These are phyloP conservation scores for Anoncus sp. DNA, from an alignment of 2,888 invertebrate genomes.

Conservation along the genomic window DNA sequence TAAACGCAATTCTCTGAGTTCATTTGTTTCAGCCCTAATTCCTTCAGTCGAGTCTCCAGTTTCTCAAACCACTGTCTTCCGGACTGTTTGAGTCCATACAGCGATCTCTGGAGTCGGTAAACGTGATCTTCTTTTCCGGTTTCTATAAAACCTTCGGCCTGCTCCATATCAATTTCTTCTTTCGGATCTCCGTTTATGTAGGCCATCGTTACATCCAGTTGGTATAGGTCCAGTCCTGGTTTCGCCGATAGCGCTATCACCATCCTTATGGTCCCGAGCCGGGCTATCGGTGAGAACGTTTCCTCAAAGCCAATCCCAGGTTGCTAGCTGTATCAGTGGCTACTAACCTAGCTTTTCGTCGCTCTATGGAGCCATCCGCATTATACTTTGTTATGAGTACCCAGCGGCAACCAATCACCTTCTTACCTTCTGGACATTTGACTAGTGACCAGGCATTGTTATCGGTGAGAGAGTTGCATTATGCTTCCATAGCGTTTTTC, in stretches of 20 bases:
- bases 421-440: not conserved
- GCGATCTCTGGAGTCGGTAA: constrained; percentile 57
- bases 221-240: not conserved
- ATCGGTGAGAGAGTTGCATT: not conserved
- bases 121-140: constrained; percentile 48
- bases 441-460: constrained; percentile 17
- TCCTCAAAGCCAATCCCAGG: not conserved
- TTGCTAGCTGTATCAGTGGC: constrained; percentile 4
- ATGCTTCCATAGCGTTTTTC: not conserved
- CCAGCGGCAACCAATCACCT: not conserved
- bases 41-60: constrained; percentile 20
- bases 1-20: constrained; percentile 54
- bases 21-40: constrained; percentile 29
- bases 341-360: constrained; percentile 12
- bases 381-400: constrained; percentile 8
- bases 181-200: constrained; percentile 21
- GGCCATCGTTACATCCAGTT: constrained; percentile 23
- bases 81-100: constrained; percentile 65
- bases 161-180: constrained; percentile 27
- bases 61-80: constrained; percentile 62
- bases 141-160: constrained; percentile 9
- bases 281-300: not conserved
- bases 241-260: constrained; percentile 4
- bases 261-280: constrained; percentile 4
- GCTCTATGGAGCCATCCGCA: not conserved